A percentile compares a stretch with the other conserved stretches of the same genome.
These are phyloP conservation scores for Coracias cyanogaster DNA, from an alignment of 2,797 vertebrate genomes.

Conservation along the genomic window DNA sequence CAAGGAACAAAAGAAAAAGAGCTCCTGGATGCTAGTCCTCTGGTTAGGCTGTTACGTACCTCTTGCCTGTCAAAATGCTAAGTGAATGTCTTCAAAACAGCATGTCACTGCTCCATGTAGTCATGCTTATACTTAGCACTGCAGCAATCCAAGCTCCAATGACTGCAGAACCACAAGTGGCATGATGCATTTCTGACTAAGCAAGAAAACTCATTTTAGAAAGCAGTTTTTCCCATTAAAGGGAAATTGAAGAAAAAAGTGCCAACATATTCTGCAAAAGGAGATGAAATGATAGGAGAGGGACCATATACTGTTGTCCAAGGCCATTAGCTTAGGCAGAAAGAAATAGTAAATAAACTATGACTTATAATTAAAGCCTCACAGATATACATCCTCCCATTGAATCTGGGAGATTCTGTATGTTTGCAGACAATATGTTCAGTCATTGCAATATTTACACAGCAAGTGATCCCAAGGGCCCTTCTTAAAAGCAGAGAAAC, in stretches of 20 bases:
- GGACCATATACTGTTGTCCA: neutral
- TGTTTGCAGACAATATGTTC: neutral
- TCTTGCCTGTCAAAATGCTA: slow-evolving; percentile 27
- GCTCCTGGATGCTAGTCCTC: neutral
- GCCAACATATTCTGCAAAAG: slow-evolving; percentile 9
- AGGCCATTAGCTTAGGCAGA: slow-evolving; percentile 23
- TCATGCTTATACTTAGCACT: slow-evolving; percentile 54
- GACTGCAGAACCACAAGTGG: slow-evolving; percentile 32
- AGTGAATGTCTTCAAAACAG: slow-evolving; percentile 26
- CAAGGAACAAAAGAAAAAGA: neutral
- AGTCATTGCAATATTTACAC: neutral
- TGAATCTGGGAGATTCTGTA: neutral
- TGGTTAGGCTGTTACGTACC: neutral
- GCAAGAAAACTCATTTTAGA: slow-evolving; percentile 51
- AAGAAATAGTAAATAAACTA: slow-evolving; percentile 31
- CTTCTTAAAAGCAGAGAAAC: neutral
- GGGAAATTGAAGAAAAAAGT: slow-evolving; percentile 9
- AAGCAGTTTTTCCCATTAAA: slow-evolving; percentile 43
- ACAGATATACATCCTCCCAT: neutral
- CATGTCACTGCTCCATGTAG: slow-evolving; percentile 3
- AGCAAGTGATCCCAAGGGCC: neutral
- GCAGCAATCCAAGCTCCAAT: slow-evolving; percentile 39
- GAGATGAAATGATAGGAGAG: neutral
- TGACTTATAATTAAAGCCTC: slow-evolving; percentile 50
- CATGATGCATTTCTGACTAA: slow-evolving; percentile 61